Evolutionary conservation across 2,797 vertebrate species (phyloP), one percentile per base, ranked within the genome.

Genomic region (Crypturellus tataupa): DNA sequence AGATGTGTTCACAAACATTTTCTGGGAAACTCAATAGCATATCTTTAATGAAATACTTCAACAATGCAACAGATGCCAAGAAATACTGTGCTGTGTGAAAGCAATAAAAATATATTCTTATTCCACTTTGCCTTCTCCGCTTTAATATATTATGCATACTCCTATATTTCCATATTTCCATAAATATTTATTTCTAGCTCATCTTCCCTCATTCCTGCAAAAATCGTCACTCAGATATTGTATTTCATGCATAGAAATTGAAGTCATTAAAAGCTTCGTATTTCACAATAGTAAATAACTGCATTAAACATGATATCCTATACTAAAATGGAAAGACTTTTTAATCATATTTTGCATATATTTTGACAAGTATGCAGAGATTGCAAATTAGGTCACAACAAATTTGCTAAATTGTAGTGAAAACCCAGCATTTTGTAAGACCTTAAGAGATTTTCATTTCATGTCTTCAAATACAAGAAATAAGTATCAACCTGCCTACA

Each of bases 51-150:
- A 88, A 79, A 42, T 31, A 42, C 42, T 85, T 65, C 87, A 85
- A 82, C 18, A 76, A 94, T 93, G 82, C 90, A 87, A 89, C 25
- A 90, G 77, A 92, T 70, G 79, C 82, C 92, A 90, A 82, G 62
- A 85, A 29, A 25, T 29, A 71, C 25, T 80, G 65, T 64, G 49
- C 56, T 69, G 40, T 31, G 68, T 68, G 63, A 80, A 87, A 85
- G 87, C 60, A 72, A 24, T 47, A 46, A 69, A 83, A 75, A 24
- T 55, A 62, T 11, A 31, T 42, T 80, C 44, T 83, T 42, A 63
- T 65, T 85, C 60, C 25, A 53, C 24, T 11, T 39, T 68, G 46
- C 89, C 56, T 77, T 13, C 29, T n/a, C 44, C 21, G 15, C 4
- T 40, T 24, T 13, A 15, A 64, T 39, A 25, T 76, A 81, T 88